A percentile compares a stretch with the other conserved stretches of the same genome.
These are phyloP conservation scores for Drosophila seguyi DNA, from an alignment of 1,140 invertebrate genomes.

Conservation along the genomic window DNA sequence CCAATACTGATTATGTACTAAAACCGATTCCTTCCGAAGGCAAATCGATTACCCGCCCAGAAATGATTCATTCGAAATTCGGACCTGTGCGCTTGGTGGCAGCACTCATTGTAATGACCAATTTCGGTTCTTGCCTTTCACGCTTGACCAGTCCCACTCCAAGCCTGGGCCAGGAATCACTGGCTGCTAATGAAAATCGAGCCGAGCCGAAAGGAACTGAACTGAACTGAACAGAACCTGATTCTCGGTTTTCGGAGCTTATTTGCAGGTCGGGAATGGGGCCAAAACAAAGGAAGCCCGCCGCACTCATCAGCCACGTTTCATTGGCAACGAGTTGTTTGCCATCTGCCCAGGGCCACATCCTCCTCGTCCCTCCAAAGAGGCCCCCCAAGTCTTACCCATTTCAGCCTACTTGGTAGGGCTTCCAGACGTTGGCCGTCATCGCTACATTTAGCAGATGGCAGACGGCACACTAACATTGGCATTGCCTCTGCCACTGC, in stretches of 20 bases:
- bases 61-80: conserved; percentile 46
- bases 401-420: conserved; percentile 18
- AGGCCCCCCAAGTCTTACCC: neutral
- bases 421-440: conserved; percentile 49
- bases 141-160: conserved; percentile 32
- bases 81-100: conserved; percentile 12
- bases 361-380: neutral
- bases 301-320: conserved; percentile 64
- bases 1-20: conserved; percentile 32
- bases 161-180: conserved; percentile 11
- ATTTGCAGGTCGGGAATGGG: conserved; percentile 49
- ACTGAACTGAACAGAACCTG: conserved; percentile 15
- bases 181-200: conserved; percentile 63
- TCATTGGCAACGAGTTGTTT: conserved; percentile 69
- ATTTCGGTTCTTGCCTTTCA: conserved; percentile 37
- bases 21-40: conserved; percentile 21
- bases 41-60: conserved; percentile 31
- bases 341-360: conserved; percentile 41
- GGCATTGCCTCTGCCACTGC: conserved; percentile 15
- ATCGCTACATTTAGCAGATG: conserved; percentile 76
- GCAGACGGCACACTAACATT: conserved; percentile 46
- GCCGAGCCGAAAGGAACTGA: conserved; percentile 13
- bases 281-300: conserved; percentile 49
- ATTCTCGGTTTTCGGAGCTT: conserved; percentile 38
- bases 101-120: conserved; percentile 37